Evolutionary conservation across 1,140 invertebrate genomes (phyloP), one percentile per base, ranked within the genome.

Genomic region (Meloidogyne floridensis): DNA sequence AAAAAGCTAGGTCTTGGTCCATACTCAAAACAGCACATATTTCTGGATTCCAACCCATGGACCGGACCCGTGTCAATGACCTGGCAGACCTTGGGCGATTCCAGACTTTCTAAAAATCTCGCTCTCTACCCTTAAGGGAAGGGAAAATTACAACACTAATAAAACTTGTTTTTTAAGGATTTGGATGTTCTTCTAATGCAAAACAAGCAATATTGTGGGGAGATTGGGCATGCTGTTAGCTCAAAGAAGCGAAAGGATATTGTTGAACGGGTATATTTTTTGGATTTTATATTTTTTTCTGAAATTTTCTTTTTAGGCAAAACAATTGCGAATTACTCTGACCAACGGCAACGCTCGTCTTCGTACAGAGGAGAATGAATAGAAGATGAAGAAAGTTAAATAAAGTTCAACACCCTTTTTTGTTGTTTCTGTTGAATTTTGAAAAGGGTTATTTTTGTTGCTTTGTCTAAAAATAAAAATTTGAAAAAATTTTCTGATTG

Each of bases 131-230:
- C n/a, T 78, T 56, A 47, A n/a, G 32, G 32, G 32, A 32, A 32
- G 2, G 32, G 1, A 32, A 32, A 32, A 32, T 32, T 32, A 32
- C 32, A 32, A 32, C 32, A 32, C 32, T 32, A 32, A 32, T 32
- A 32, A 75, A 11, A n/a, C 69, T 59, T n/a, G n/a, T 80, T 84
- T 93, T 15, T 91, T 32, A 32, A 98, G 95, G 98, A 99, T 92
- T 92, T 99, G 83, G 97, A 99, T 92, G 95, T 98, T 85, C 91
- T 99, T 69, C 93, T 99, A 93, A 99, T 99, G 97, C 96, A 98
- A 91, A 99, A 98, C 91, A 93, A 96, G 74, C 95, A 95, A 87
- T 99, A 94, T 92, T 97, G 96, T 89, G 98, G 94, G 71, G 98
- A 99, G 92, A 98, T 99, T 87, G 96, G 95, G 3, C 96, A 98